A percentile compares a stretch with the other conserved stretches of the same genome.
phyloP scores from a whole-genome alignment of 1,140 invertebrate genomes.

The Watersipora subatra region DNA sequence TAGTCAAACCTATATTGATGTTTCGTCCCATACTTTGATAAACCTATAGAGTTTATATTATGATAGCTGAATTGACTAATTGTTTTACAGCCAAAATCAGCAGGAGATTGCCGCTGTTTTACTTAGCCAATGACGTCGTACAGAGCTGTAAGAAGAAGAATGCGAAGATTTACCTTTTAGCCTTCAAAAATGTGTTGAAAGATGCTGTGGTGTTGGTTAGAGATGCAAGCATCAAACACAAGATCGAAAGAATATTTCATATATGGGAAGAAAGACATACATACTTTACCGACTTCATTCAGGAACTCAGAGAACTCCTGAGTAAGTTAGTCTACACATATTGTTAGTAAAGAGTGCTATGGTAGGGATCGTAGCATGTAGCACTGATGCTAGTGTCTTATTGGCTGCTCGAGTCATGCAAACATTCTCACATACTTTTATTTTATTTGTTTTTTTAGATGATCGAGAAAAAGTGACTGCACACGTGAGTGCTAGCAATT shows the following conservation, averaged over 20 bases:
- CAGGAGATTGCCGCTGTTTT: conserved; percentile 75
- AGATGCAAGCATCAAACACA: conserved; percentile 71
- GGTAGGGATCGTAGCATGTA: not conserved
- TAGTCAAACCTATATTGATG: no score
- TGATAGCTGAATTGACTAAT: no score
- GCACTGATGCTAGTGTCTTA: not conserved
- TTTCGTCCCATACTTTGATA: no score
- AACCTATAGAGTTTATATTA: no score
- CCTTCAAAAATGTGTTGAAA: conserved; percentile 77
- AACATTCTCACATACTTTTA: not conserved
- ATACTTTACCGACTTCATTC: conserved; percentile 70
- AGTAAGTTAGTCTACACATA: conserved; percentile 16
- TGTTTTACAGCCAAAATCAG: conserved; percentile 57
- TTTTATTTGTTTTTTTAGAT: conserved; percentile 1
- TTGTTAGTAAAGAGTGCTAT: not conserved
- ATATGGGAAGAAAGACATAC: conserved; percentile 83
- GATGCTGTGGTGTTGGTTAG: conserved; percentile 76
- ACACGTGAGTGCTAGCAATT: not conserved
- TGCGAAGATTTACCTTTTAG: conserved; percentile 46
- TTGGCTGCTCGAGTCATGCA: not conserved
- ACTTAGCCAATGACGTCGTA: conserved; percentile 87
- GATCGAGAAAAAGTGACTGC: conserved; percentile 8
- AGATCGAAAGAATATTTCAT: conserved; percentile 74
- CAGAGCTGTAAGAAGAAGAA: conserved; percentile 85
- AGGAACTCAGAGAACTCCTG: conserved; percentile 52